Base-by-base conservation (phyloP, 2,797 vertebrate genomes). In the Catamblyrhynchus diadema region DNA sequence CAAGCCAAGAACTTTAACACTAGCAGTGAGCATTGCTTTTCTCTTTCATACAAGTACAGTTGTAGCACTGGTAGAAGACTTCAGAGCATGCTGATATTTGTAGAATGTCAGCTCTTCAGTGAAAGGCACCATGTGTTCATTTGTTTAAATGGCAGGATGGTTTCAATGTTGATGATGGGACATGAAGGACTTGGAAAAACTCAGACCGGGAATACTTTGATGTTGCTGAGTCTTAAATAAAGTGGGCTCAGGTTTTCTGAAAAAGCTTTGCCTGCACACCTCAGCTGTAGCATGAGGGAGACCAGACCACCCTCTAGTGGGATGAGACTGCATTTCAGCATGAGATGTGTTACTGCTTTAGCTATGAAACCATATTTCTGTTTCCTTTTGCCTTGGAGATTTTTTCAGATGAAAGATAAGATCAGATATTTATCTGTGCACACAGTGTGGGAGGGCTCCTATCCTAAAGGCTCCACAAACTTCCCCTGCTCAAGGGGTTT, bases 301-400 rank as follows among this genome's bases (percentile, higher is more conserved):
- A 94, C 90, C 92, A 97, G 96, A 96, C 80, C 94, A 92, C 97
- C 97, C 97, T 97, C 97, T 98, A 97, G 97, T 96, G 97, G 96
- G 90, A 56, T 42, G 86, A 88, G 60, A 50, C n/a, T 82, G 88
- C 80, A 97, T 90, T 95, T 94, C 96, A 90, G 41, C 42, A 69
- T 88, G 39, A 22, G 39, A 77, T 33, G 35, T 21, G 33, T 48
- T 80, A 11, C 18, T 84, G 14, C 54, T 86, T 74, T 32, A 84
- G 54, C 78, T 57, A 19, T 20, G 23, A 86, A 88, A 85, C 18
- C 15, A 14, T 56, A 33, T 62, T 88, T 69, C 75, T 93, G 12
- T 79, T 90, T 86, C 51, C 35, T 90, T 93, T 86, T 92, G 70
- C 86, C 85, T 91, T 48, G 67, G 53, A 93, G 72, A 90, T 64